Conservation (phyloP, 1,140 invertebrate species). For the Polypedilum pembai region DNA sequence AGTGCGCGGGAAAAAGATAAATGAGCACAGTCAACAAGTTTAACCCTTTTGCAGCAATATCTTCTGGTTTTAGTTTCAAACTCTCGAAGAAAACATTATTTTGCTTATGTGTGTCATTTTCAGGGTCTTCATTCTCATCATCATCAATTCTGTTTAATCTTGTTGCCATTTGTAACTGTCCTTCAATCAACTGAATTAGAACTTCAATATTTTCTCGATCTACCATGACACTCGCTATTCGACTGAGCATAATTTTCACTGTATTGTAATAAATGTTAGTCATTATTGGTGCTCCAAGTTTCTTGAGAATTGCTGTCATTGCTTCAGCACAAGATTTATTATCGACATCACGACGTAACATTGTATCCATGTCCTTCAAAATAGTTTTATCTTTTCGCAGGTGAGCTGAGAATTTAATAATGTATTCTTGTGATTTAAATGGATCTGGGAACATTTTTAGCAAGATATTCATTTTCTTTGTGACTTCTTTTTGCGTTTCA, state of each 20-base stretch:
- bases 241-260: slow-evolving; percentile 87
- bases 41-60: background rate
- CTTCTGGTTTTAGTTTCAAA: background rate
- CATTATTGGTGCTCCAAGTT: slow-evolving; percentile 86
- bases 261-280: slow-evolving; percentile 93
- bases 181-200: slow-evolving; percentile 44
- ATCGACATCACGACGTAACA: slow-evolving; percentile 77
- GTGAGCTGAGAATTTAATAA: slow-evolving; percentile 79
- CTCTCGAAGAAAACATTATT: slow-evolving; percentile 23
- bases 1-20: slow-evolving; percentile 87
- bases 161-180: background rate
- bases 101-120: background rate
- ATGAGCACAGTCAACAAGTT: slow-evolving; percentile 51
- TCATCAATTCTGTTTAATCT: slow-evolving; percentile 33
- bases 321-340: slow-evolving; percentile 86
- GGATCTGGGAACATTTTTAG: slow-evolving; percentile 70
- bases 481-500: slow-evolving; percentile 62
- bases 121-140: slow-evolving; percentile 33
- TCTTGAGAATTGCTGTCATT: slow-evolving; percentile 73
- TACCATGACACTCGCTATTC: slow-evolving; percentile 91
- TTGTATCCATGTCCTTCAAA: slow-evolving; percentile 75
- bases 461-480: slow-evolving; percentile 44
- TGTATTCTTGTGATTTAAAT: slow-evolving; percentile 84
- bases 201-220: slow-evolving; percentile 76
- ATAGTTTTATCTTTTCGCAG: slow-evolving; percentile 69